These are phyloP conservation scores for Cololabis saira DNA, from an alignment of 2,113 vertebrate species.

Conservation along the genomic window DNA sequence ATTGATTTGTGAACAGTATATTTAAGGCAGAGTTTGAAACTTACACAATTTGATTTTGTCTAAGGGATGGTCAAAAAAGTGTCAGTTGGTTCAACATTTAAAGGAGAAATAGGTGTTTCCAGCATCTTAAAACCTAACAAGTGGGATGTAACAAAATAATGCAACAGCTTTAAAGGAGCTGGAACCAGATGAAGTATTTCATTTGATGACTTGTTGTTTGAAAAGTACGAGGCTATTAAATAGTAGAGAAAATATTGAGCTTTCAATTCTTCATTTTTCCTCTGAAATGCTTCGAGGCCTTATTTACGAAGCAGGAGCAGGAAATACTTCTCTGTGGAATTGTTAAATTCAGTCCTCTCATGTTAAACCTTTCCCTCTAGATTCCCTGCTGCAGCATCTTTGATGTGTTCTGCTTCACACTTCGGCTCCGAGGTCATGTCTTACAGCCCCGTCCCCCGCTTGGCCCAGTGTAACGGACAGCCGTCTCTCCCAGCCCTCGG, in stretches of 20 bases:
- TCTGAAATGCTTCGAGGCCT: not conserved
- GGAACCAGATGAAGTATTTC: not conserved
- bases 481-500: conserved; percentile 50
- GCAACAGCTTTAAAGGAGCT: not conserved
- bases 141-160: too few relatives aligned
- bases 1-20: too few relatives aligned
- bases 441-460: conserved; percentile 18
- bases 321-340: not conserved
- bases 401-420: not conserved
- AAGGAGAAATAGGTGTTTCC: too few relatives aligned
- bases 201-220: not conserved
- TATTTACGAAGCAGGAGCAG: not conserved
- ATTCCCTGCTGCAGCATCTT: not conserved
- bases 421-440: conserved; percentile 21
- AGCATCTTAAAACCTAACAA: too few relatives aligned
- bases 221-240: not conserved
- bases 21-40: too few relatives aligned
- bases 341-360: too few relatives aligned
- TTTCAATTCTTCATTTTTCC: not conserved
- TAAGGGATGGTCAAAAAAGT: too few relatives aligned
- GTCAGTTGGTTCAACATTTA: too few relatives aligned
- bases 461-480: conserved; percentile 57
- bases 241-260: not conserved
- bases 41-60: too few relatives aligned
- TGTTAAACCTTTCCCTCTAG: not conserved